Evolutionary conservation across 1,140 invertebrate genomes (phyloP).

Genomic region (Chlorops oryzae): DNA sequence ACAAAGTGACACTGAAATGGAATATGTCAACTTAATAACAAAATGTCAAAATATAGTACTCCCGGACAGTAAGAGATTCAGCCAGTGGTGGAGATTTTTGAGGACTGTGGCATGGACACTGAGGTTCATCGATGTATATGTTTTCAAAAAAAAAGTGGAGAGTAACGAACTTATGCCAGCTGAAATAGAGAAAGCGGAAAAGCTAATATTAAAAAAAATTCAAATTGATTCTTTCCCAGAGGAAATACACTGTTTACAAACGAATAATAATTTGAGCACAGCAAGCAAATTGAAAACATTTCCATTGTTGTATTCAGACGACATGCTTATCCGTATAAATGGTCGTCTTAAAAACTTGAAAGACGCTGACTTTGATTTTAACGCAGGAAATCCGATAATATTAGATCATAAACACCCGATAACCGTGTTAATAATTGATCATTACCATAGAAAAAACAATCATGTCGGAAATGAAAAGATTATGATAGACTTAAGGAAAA

Average conservation of each 20-base stretch:
- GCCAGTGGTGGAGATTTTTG: constrained; percentile 9
- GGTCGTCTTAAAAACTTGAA: constrained; percentile 8
- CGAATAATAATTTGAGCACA: background rate
- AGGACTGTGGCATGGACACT: constrained; percentile 5
- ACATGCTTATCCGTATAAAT: background rate
- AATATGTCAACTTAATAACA: no score
- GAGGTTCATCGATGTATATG: background rate
- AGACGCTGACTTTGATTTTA: background rate
- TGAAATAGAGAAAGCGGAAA: constrained; percentile 10
- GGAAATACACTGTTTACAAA: background rate
- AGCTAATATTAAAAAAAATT: constrained; percentile 3
- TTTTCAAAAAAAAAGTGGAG: background rate
- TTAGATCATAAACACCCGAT: constrained; percentile 3
- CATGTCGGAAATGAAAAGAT: constrained; percentile 22
- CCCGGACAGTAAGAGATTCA: constrained; percentile 7
- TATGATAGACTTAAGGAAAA: constrained; percentile 23
- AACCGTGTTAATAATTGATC: constrained; percentile 6
- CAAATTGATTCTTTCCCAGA: background rate
- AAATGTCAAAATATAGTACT: background rate
- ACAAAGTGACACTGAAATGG: background rate
- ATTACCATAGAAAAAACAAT: constrained; percentile 14
- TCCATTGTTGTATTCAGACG: background rate
- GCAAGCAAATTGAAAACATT: background rate
- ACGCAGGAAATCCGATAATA: constrained; percentile 9
- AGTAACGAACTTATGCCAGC: background rate